Evolutionary conservation across 1,140 invertebrate species (phyloP).

Genomic region (Pinna nobilis): DNA sequence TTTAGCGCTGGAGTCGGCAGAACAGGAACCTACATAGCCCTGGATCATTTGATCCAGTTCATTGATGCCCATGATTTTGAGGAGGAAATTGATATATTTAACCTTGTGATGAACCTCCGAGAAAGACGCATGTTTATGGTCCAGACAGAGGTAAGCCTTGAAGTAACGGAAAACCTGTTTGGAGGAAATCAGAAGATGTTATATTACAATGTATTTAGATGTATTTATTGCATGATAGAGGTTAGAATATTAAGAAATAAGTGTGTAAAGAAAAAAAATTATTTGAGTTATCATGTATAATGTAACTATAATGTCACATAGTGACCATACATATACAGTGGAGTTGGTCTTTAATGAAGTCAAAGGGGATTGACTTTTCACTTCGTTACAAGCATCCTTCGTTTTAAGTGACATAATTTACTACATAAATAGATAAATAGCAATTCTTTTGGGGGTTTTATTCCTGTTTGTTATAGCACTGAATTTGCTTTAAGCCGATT

Average conservation of each 20-base stretch:
- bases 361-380: too few relatives aligned
- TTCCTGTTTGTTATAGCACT: too few relatives aligned
- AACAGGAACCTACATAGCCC: constrained; percentile 96
- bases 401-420: too few relatives aligned
- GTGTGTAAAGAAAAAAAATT: background rate
- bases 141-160: constrained; percentile 77
- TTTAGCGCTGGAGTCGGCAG: constrained; percentile 96
- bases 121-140: constrained; percentile 98
- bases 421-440: too few relatives aligned
- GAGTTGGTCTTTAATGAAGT: too few relatives aligned
- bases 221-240: too few relatives aligned
- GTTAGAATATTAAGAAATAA: background rate
- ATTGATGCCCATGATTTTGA: constrained; percentile 68
- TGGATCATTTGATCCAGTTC: constrained; percentile 89
- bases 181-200: too few relatives aligned
- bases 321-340: too few relatives aligned
- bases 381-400: too few relatives aligned
- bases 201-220: too few relatives aligned
- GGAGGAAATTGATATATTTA: constrained; percentile 94
- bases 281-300: background rate
- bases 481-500: too few relatives aligned
- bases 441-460: too few relatives aligned
- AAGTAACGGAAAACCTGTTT: background rate
- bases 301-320: background rate
- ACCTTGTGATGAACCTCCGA: constrained; percentile 96